A percentile compares a stretch with the other conserved stretches of the same genome.
These are phyloP conservation scores for Lasiurus cinereus DNA, from an alignment of 2,113 vertebrate genomes.

Conservation along the genomic window DNA sequence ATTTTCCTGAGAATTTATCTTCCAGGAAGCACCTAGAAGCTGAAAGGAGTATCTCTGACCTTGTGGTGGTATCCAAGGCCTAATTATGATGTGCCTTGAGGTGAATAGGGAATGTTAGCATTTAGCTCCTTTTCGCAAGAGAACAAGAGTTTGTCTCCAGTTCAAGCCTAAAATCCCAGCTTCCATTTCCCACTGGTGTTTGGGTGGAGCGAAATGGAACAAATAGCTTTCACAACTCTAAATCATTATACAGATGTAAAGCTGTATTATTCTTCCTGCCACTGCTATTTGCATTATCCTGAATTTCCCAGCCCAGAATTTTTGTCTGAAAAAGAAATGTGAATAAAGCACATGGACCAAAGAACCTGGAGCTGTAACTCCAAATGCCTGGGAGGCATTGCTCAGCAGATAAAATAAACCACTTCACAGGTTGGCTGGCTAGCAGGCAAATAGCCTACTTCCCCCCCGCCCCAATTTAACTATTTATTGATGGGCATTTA, in stretches of 20 bases:
- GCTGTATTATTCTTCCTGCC: conserved; percentile 71
- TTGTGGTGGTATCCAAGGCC: conserved; percentile 24
- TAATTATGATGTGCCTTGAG: conserved; percentile 13
- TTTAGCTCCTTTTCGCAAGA: conserved; percentile 48
- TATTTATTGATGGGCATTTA: too few species aligned
- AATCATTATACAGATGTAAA: conserved; percentile 81
- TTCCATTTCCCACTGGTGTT: conserved; percentile 68
- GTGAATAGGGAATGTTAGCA: background rate
- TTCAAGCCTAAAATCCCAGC: conserved; percentile 60
- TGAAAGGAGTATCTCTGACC: conserved; percentile 51
- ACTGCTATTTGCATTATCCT: conserved; percentile 81
- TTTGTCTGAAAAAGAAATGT: conserved; percentile 77
- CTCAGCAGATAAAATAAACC: too few species aligned
- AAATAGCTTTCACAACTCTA: conserved; percentile 77
- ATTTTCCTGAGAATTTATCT: conserved; percentile 66
- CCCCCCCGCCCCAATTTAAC: background rate
- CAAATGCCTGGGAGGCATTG: conserved; percentile 45
- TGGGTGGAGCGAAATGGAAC: conserved; percentile 72
- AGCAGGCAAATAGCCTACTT: conserved; percentile 69
- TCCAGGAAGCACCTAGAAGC: conserved; percentile 63
- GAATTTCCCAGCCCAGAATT: conserved; percentile 64
- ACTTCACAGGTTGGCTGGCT: background rate
- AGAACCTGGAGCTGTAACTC: conserved; percentile 55
- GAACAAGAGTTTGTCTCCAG: conserved; percentile 42
- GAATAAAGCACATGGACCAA: conserved; percentile 61